A percentile compares a stretch with the other conserved stretches of the same genome.
Conservation (phyloP, 1,140 invertebrate genomes). For the Anastrepha obliqua region DNA sequence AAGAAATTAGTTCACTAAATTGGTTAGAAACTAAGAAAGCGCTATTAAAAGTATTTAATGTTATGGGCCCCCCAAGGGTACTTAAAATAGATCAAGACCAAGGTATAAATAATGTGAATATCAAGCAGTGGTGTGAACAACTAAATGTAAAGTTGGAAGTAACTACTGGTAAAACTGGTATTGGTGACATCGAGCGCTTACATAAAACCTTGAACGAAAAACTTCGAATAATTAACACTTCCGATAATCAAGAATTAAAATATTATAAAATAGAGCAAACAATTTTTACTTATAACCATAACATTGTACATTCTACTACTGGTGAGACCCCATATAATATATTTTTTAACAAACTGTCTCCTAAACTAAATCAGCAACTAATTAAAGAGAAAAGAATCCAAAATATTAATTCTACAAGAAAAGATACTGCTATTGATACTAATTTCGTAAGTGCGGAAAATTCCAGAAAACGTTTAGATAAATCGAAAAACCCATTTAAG, state of each 20-base stretch:
- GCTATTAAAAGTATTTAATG: slow-evolving; percentile 20
- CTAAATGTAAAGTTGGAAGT: slow-evolving; percentile 23
- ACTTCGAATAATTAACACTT: slow-evolving; percentile 1
- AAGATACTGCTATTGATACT: too few relatives aligned
- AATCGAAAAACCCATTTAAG: too few relatives aligned
- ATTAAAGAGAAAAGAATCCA: too few relatives aligned
- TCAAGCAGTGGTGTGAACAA: slow-evolving; percentile 42
- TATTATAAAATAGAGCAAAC: slow-evolving; percentile 1
- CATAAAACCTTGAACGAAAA: slow-evolving; percentile 3
- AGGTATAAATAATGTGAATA: slow-evolving; percentile 34
- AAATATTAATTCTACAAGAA: background rate
- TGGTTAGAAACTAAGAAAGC: background rate
- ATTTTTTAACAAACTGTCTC: too few relatives aligned
- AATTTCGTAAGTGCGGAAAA: too few relatives aligned
- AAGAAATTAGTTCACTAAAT: background rate
- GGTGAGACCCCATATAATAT: slow-evolving; percentile 14
- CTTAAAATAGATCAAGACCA: slow-evolving; percentile 31
- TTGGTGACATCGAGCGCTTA: background rate
- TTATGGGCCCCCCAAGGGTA: background rate
- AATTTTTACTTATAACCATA: background rate
- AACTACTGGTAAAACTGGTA: slow-evolving; percentile 8
- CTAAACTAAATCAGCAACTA: too few relatives aligned
- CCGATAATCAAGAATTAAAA: background rate
- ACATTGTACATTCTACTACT: background rate
- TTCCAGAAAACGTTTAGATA: too few relatives aligned